phyloP scores from a whole-genome alignment of 2,113 vertebrate species.

The Actinemys pallida region DNA sequence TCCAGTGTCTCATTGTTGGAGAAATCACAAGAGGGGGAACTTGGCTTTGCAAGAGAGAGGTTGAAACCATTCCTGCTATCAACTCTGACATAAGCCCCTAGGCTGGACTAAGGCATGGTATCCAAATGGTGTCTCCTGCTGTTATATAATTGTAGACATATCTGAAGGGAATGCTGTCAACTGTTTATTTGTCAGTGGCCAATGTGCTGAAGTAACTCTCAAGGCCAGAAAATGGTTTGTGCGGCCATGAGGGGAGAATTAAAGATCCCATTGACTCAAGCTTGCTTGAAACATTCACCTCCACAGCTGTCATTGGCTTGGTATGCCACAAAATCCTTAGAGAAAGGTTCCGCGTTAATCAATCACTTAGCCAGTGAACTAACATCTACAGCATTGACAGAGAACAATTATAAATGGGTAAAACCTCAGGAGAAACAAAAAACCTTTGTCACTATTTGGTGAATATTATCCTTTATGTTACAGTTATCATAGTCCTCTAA shows the following conservation, averaged over 20 bases:
- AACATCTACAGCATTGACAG: neutral
- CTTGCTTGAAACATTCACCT: slow-evolving; percentile 6
- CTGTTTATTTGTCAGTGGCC: slow-evolving; percentile 42
- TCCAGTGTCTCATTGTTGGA: slow-evolving; percentile 47
- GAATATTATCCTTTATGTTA: neutral
- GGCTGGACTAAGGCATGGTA: slow-evolving; percentile 17
- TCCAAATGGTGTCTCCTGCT: slow-evolving; percentile 54
- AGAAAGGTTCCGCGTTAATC: neutral
- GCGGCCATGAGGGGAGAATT: neutral
- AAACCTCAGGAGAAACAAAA: neutral
- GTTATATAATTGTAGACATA: slow-evolving; percentile 41
- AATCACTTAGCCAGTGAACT: neutral
- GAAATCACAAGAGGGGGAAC: slow-evolving; percentile 62
- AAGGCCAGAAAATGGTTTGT: neutral
- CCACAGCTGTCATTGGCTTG: neutral
- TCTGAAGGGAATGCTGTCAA: slow-evolving; percentile 20
- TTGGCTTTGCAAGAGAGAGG: slow-evolving; percentile 65
- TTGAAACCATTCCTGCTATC: slow-evolving; percentile 69
- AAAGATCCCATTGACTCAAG: neutral
- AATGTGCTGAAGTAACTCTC: slow-evolving; percentile 50
- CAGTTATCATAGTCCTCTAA: neutral
- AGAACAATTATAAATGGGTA: fast-evolving
- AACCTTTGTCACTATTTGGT: neutral
- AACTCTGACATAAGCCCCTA: slow-evolving; percentile 70
- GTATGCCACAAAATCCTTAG: neutral